phyloP scores from a whole-genome alignment of 2,797 vertebrate species.

The Periophthalmus magnuspinnatus region DNA sequence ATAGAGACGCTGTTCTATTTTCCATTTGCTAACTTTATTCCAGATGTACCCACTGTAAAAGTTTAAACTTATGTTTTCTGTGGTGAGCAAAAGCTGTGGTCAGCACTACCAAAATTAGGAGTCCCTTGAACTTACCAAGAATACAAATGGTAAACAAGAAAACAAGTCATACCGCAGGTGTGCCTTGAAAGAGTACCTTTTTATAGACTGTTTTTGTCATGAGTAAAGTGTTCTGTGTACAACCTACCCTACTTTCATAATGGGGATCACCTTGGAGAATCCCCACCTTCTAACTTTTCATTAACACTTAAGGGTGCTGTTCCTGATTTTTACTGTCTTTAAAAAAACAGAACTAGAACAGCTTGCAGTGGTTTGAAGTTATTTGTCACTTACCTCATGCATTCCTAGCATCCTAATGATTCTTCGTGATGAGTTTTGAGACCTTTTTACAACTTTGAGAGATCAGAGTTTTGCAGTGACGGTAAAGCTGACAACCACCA shows the following conservation, averaged over 20 bases:
- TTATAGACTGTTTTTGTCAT: constrained; percentile 3
- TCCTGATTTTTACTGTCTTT: no score
- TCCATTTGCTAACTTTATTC: constrained; percentile 19
- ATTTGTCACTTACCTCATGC: no score
- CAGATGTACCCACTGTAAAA: constrained; percentile 24
- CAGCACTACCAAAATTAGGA: constrained; percentile 10
- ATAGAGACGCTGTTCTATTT: constrained; percentile 18
- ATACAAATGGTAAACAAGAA: not conserved
- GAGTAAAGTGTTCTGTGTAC: not conserved
- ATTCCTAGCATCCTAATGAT: no score
- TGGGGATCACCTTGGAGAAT: constrained; percentile 4
- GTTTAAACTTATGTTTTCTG: constrained; percentile 14
- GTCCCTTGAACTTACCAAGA: constrained; percentile 16
- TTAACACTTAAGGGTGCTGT: constrained; percentile 1
- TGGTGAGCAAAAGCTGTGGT: constrained; percentile 2
- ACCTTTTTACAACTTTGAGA: no score
- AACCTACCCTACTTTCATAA: constrained; percentile 8
- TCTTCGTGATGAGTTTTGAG: no score
- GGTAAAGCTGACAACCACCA: no score
- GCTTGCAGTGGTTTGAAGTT: no score
- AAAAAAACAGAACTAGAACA: no score
- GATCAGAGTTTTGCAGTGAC: no score
- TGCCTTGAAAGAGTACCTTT: constrained; percentile 9
- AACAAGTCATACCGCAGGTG: not conserved
- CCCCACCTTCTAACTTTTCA: constrained; percentile 2